Evolutionary conservation across 2,888 invertebrate species (phyloP).

Genomic region (Cepaea hortensis): DNA sequence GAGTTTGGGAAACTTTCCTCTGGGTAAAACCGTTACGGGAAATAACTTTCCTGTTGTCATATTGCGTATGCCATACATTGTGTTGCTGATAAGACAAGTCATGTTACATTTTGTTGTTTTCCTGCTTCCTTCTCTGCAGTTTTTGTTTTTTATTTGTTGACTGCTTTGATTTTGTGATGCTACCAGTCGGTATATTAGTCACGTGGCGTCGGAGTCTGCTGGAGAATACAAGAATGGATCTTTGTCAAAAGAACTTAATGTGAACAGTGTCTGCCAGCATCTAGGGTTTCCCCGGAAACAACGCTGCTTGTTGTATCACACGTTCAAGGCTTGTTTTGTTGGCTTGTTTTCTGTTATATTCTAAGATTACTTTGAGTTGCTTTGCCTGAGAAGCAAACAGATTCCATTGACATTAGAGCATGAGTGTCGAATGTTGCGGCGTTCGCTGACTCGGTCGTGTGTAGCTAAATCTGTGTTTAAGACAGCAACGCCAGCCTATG

Average conservation of each 20-base stretch:
- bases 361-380: not conserved
- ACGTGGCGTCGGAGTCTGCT: not conserved
- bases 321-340: slow-evolving; percentile 5
- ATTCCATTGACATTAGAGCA: slow-evolving; percentile 16
- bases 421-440: not conserved
- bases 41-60: slow-evolving; percentile 6
- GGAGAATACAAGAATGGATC: slow-evolving; percentile 21
- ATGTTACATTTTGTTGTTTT: too few relatives aligned
- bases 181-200: not conserved
- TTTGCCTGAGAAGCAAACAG: not conserved
- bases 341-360: not conserved
- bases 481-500: not conserved
- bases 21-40: not conserved
- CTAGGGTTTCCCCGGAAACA: not conserved
- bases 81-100: not conserved
- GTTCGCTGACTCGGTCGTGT: too few relatives aligned
- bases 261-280: slow-evolving; percentile 2
- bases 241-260: not conserved
- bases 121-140: too few relatives aligned
- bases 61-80: not conserved
- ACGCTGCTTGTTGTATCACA: not conserved
- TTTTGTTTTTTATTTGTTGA: too few relatives aligned
- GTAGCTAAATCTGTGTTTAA: not conserved
- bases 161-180: too few relatives aligned
- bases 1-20: not conserved